Base-by-base conservation (phyloP, 2,113 vertebrate species). In the Anguilla japonica region DNA sequence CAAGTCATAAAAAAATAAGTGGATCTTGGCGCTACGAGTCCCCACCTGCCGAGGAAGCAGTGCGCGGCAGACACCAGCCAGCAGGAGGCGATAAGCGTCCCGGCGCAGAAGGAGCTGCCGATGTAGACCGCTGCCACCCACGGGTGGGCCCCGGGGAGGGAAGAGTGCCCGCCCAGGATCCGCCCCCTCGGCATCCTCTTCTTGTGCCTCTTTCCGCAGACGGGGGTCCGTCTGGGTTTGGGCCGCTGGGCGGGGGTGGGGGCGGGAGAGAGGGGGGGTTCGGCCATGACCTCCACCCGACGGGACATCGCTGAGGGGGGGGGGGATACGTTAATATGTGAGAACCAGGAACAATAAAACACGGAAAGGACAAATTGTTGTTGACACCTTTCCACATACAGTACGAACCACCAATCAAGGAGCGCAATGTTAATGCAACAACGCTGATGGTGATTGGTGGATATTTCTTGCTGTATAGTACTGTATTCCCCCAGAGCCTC, bases 31-130 rank as follows among this genome's bases (percentile, higher is more conserved):
- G 11, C 1, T 0, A 14, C 7, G 50, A 14, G 50, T 13, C 50
- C 34, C 50, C 13, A 99, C 98, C 96, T 99, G 94, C 94, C 88
- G 67, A 95, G 93, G 90, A 99, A 99, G 93, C 98, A 99, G 90
- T 99, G 98, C 2, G 97, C 98, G 0, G 98, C 97, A 0, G 98
- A 97, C 60, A 98, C 86, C 3, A 99, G 92, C 98, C 98, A 99
- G 89, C 98, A 99, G 13, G 97, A 95, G 79, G 96, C 93, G n/a
- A 99, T 82, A 11, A 99, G 96, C 34, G 94, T 97, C 34, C 98
- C 98, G 0, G 95, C 94, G 0, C 98, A 99, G 92, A 99, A 98
- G 87, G 88, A 92, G 3, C 93, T 39, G n/a, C 95, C 95, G 0
- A 97, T 96, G 90, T 99, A 98, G 91, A 99, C 92, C 79, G 97